A percentile compares a stretch with the other conserved stretches of the same genome.
Evolutionary conservation across 2,113 vertebrate species (phyloP).

Genomic region (Poecilia latipinna): DNA sequence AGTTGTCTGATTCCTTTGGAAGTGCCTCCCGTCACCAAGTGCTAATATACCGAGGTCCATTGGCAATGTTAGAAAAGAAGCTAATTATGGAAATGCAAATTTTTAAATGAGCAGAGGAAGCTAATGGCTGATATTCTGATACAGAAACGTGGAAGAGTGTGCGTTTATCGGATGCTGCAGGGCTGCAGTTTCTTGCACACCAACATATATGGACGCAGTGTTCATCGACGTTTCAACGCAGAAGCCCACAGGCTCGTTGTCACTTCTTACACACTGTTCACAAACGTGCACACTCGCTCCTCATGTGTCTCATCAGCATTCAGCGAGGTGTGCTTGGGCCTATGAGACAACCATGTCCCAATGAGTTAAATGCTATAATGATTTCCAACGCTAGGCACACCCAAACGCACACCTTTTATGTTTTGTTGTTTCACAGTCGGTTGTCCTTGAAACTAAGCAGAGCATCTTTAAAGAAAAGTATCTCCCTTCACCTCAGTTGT

Average conservation of each 20-base stretch:
- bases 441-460: constrained; percentile 68
- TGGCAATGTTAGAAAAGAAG: constrained; percentile 42
- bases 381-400: constrained; percentile 48
- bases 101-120: constrained; percentile 58
- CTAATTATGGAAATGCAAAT: constrained; percentile 55
- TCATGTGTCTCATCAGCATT: constrained; percentile 65
- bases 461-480: constrained; percentile 52
- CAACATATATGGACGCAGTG: background rate
- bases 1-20: constrained; percentile 13
- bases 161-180: constrained; percentile 50
- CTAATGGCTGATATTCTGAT: constrained; percentile 58
- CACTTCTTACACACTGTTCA: constrained; percentile 14
- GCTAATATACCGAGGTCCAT: constrained; percentile 49
- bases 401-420: constrained; percentile 40
- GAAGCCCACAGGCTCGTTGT: background rate
- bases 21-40: constrained; percentile 26
- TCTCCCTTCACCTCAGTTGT: constrained; percentile 4
- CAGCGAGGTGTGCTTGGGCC: constrained; percentile 32
- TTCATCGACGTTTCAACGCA: constrained; percentile 7
- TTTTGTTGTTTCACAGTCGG: constrained; percentile 64
- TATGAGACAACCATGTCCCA: constrained; percentile 67
- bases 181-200: constrained; percentile 22
- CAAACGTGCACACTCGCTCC: constrained; percentile 24
- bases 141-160: constrained; percentile 36
- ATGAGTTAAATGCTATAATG: constrained; percentile 71